phyloP scores from a whole-genome alignment of 2,113 vertebrate genomes.

The Percopsis transmontana region DNA sequence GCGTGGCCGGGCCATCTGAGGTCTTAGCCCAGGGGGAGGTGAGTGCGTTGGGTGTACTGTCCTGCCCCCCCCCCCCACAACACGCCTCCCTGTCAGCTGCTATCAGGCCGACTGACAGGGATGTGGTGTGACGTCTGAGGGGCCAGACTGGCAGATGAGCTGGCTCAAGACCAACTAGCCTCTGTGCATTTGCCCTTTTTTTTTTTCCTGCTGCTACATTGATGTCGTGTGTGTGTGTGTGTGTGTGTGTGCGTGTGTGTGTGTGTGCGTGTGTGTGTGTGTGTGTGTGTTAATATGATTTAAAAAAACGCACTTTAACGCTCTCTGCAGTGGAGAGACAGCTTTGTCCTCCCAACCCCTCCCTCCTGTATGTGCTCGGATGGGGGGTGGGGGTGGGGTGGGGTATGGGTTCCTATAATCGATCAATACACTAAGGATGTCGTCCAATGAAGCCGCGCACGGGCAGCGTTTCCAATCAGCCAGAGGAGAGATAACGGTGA shows the following conservation, averaged over 20 bases:
- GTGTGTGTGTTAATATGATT: slow-evolving; percentile 29
- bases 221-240: slow-evolving; percentile 34
- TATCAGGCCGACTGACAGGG: slow-evolving; percentile 66
- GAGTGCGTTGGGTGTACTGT: slow-evolving; percentile 60
- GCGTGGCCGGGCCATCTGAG: slow-evolving; percentile 68
- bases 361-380: slow-evolving; percentile 23
- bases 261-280: slow-evolving; percentile 16
- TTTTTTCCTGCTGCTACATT: slow-evolving; percentile 43
- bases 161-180: slow-evolving; percentile 72
- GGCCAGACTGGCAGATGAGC: slow-evolving; percentile 66
- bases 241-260: slow-evolving; percentile 16
- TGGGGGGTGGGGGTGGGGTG: not conserved
- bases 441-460: slow-evolving; percentile 63
- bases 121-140: slow-evolving; percentile 58
- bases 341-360: slow-evolving; percentile 7
- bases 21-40: slow-evolving; percentile 67
- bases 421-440: slow-evolving; percentile 13
- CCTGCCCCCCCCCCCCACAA: slow-evolving; percentile 51
- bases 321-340: not conserved
- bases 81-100: slow-evolving; percentile 45
- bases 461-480: slow-evolving; percentile 67
- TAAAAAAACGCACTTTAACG: slow-evolving; percentile 9
- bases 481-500: slow-evolving; percentile 42
- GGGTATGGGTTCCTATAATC: slow-evolving; percentile 29
- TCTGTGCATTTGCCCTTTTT: slow-evolving; percentile 62